These are phyloP conservation scores for Girardia tigrina DNA, from an alignment of 2,888 invertebrate species.

Conservation along the genomic window DNA sequence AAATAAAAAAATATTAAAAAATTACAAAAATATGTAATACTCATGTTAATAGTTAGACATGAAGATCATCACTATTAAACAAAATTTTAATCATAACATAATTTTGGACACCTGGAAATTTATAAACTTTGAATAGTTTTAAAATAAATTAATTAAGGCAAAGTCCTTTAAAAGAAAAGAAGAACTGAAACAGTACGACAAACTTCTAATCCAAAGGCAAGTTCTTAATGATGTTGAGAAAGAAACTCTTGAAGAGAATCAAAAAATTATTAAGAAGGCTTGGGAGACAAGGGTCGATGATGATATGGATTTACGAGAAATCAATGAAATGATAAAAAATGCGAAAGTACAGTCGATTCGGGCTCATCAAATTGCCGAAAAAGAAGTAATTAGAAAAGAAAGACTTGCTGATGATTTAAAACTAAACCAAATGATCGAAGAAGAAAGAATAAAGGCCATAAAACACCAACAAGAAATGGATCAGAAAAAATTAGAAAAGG, in stretches of 20 bases:
- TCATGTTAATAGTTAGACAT: no score
- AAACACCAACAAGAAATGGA: neutral
- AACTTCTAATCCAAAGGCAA: neutral
- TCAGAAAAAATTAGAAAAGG: conserved; percentile 9
- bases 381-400: neutral
- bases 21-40: no score
- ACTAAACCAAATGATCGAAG: conserved; percentile 16
- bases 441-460: conserved; percentile 14
- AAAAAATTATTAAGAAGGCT: neutral
- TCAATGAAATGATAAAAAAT: conserved; percentile 25
- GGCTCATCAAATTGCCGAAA: conserved; percentile 7
- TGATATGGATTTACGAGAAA: neutral
- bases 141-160: no score
- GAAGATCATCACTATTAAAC: no score
- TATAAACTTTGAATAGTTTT: no score
- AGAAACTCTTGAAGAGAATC: neutral
- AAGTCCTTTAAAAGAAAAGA: conserved; percentile 28
- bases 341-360: conserved; percentile 29
- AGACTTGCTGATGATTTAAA: neutral
- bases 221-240: conserved; percentile 24
- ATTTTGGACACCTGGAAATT: no score
- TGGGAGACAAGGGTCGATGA: neutral
- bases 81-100: no score
- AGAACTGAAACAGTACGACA: conserved; percentile 1
- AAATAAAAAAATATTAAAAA: no score